These are phyloP conservation scores for Nansenia antarctica DNA, from an alignment of 2,113 vertebrate species.

Conservation along the genomic window DNA sequence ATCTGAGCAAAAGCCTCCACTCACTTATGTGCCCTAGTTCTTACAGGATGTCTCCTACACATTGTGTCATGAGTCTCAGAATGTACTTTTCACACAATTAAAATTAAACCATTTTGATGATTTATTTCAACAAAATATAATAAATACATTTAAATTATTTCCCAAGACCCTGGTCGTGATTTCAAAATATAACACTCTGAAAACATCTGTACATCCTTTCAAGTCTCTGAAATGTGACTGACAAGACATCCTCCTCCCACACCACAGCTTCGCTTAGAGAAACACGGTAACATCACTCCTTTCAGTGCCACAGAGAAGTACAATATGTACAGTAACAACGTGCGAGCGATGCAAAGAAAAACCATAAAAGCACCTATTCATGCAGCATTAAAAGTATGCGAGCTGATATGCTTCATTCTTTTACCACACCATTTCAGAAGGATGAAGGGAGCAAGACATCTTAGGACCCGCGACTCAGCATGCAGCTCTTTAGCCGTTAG, in stretches of 20 bases:
- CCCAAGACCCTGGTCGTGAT: slow-evolving; percentile 75
- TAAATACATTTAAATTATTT: slow-evolving; percentile 73
- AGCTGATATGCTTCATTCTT: slow-evolving; percentile 46
- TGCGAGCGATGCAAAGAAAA: slow-evolving; percentile 79
- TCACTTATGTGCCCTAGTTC: slow-evolving; percentile 21
- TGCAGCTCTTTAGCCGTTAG: slow-evolving; percentile 66
- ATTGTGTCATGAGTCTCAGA: slow-evolving; percentile 47
- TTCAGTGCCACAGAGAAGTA: slow-evolving; percentile 87
- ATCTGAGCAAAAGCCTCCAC: slow-evolving; percentile 12
- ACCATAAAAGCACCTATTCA: slow-evolving; percentile 74
- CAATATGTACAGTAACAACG: slow-evolving; percentile 92
- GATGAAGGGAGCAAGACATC: slow-evolving; percentile 7
- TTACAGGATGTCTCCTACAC: slow-evolving; percentile 21
- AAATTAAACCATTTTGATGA: slow-evolving; percentile 66
- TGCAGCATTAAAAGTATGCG: slow-evolving; percentile 72
- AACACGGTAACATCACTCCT: slow-evolving; percentile 67
- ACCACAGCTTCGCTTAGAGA: slow-evolving; percentile 39
- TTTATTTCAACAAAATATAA: slow-evolving; percentile 81
- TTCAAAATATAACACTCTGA: slow-evolving; percentile 86
- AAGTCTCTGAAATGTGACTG: slow-evolving; percentile 69
- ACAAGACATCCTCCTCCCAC: slow-evolving; percentile 17
- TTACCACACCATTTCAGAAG: slow-evolving; percentile 39
- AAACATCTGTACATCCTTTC: slow-evolving; percentile 91
- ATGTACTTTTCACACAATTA: slow-evolving; percentile 61
- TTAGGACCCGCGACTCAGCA: slow-evolving; percentile 35